These are phyloP conservation scores for Lumbricus terrestris DNA, from an alignment of 2,888 invertebrate species.

Conservation along the genomic window DNA sequence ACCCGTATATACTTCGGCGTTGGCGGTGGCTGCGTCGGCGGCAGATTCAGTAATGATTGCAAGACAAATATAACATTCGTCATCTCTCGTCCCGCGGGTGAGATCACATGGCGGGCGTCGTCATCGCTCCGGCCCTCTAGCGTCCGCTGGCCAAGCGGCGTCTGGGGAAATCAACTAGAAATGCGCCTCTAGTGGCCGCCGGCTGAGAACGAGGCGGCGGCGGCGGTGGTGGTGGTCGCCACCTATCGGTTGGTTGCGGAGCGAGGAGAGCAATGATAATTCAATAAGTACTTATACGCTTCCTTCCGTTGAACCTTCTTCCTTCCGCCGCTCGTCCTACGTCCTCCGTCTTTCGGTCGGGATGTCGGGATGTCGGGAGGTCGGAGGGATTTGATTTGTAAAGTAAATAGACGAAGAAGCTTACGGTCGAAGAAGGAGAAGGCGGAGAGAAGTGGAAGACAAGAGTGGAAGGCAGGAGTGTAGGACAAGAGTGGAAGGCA, in stretches of 20 bases:
- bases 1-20: conserved; percentile 7
- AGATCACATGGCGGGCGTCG: conserved; percentile 4
- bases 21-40: no score
- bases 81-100: conserved; percentile 16
- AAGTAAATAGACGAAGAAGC: background rate
- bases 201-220: conserved; percentile 5
- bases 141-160: conserved; percentile 11
- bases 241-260: background rate
- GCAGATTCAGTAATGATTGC: conserved; percentile 12
- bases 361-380: no score
- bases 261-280: conserved; percentile 17
- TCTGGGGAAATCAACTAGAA: conserved; percentile 18
- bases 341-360: no score
- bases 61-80: conserved; percentile 18
- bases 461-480: background rate
- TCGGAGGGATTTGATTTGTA: background rate
- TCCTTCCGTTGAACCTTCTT: background rate
- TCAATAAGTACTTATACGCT: conserved; percentile 7
- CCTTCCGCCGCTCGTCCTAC: background rate
- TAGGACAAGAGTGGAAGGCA: background rate
- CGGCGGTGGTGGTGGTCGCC: no score
- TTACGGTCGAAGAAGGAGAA: background rate
- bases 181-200: background rate
- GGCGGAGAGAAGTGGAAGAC: background rate
- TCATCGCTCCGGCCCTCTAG: background rate